Evolutionary conservation across 2,888 invertebrate genomes (phyloP), one percentile per base, ranked within the genome.

Genomic region (Xestobium rufovillosum): DNA sequence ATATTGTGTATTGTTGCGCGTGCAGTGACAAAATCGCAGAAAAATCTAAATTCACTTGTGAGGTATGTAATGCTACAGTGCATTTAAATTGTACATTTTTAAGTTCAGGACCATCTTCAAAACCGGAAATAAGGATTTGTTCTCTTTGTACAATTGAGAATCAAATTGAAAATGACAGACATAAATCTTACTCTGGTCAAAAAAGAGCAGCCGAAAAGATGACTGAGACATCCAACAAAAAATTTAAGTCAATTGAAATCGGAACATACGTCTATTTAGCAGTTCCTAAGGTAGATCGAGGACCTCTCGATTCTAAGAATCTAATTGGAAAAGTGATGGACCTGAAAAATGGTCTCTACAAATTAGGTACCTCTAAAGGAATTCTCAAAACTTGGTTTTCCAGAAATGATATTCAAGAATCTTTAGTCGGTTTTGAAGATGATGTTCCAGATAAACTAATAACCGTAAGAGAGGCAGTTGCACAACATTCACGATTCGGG

Each of bases 331-430:
- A 27, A 27, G 28, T 9, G 53, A 45, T 58, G 58, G 33, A 66
- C 16, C 11, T 63, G 59, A 17, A 49, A 48, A 54, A 1, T 61
- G 57, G n/a, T 39, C 26, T 3, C 30, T 14, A 14, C 23, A 26
- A 27, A 31, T 17, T 16, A 30, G 30, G 14, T 14, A 10, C 16
- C 10, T 27, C 28, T 27, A 27, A 10, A 27, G 28, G 28, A 8
- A 27, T 9, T 9, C 28, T 27, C 11, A 27, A 27, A 27, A 10
- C 10, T 27, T 8, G 6, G 28, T 27, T 27, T 27, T 27, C 28
- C 10, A 27, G 10, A 27, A 27, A 27, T 27, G 28, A 27, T 27
- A 27, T 27, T 8, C 28, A 27, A 6, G 28, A 27, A 27, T 8
- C 28, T 11, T 27, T 27, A 27, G 10, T 27, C 6, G 28, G 28